A percentile compares a stretch with the other conserved stretches of the same genome.
phyloP scores from a whole-genome alignment of 2,888 invertebrate genomes.

The Rotaria macrura region DNA sequence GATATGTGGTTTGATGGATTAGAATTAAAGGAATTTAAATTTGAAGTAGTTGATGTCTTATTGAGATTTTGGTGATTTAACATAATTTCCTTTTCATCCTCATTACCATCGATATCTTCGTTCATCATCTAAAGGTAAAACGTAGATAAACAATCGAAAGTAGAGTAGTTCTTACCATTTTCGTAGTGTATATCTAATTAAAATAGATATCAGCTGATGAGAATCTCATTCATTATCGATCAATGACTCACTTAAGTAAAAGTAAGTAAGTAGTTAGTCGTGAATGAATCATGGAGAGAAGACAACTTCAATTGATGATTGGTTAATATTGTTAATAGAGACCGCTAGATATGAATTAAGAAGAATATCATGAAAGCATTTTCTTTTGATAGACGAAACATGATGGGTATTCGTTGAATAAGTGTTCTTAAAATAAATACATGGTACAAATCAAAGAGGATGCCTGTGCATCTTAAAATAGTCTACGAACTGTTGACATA shows the following conservation, averaged over 20 bases:
- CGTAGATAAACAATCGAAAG: not conserved
- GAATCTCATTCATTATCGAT: too few species aligned
- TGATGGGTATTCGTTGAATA: too few species aligned
- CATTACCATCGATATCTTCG: not conserved
- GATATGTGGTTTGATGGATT: not conserved
- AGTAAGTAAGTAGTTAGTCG: not conserved
- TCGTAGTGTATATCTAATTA: not conserved
- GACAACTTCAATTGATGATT: not conserved
- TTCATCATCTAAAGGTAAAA: not conserved
- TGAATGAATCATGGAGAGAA: not conserved
- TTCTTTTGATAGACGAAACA: too few species aligned
- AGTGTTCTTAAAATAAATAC: too few species aligned
- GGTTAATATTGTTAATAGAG: not conserved
- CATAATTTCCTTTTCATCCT: not conserved
- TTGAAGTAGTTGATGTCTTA: not conserved
- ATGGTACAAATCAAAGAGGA: too few species aligned
- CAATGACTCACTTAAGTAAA: too few species aligned
- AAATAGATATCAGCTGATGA: too few species aligned
- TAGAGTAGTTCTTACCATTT: not conserved
- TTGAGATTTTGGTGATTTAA: not conserved
- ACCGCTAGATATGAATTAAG: not conserved
- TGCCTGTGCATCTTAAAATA: too few species aligned
- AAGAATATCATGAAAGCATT: too few species aligned
- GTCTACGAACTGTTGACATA: too few species aligned
- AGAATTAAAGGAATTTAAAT: not conserved